phyloP scores from a whole-genome alignment of 2,113 vertebrate species.

The Chaenocephalus aceratus region DNA sequence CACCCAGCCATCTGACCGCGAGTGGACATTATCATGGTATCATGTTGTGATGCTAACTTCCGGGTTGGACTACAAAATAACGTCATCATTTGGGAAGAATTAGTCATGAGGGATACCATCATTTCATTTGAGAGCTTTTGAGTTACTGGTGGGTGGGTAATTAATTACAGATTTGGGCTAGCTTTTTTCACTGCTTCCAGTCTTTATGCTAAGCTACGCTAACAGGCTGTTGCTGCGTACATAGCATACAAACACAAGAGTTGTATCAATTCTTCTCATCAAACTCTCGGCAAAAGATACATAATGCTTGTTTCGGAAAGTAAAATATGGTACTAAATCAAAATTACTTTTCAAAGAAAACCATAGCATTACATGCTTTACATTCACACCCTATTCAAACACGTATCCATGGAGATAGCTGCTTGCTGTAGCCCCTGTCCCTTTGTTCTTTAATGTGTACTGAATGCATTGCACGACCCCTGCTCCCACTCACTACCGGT shows the following conservation, averaged over 20 bases:
- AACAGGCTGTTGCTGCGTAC: neutral
- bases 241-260: neutral
- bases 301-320: no score
- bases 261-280: neutral
- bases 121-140: neutral
- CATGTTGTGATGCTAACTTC: no score
- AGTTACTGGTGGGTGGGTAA: no score
- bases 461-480: conserved; percentile 33
- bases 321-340: neutral
- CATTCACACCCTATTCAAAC: neutral
- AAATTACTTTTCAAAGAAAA: neutral
- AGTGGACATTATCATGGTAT: no score
- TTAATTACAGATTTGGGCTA: no score
- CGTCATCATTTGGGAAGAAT: no score
- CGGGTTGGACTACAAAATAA: no score
- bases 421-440: conserved; percentile 15
- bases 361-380: neutral
- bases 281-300: neutral
- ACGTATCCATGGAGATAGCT: conserved; percentile 75
- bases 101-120: neutral
- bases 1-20: no score
- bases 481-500: neutral
- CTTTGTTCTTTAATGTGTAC: neutral
- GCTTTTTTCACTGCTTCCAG: no score
- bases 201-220: no score